Percentiles rank a stretch among this genome's conserved stretches.
phyloP scores from a whole-genome alignment of 1,140 invertebrate genomes.

The Spodoptera litura region DNA sequence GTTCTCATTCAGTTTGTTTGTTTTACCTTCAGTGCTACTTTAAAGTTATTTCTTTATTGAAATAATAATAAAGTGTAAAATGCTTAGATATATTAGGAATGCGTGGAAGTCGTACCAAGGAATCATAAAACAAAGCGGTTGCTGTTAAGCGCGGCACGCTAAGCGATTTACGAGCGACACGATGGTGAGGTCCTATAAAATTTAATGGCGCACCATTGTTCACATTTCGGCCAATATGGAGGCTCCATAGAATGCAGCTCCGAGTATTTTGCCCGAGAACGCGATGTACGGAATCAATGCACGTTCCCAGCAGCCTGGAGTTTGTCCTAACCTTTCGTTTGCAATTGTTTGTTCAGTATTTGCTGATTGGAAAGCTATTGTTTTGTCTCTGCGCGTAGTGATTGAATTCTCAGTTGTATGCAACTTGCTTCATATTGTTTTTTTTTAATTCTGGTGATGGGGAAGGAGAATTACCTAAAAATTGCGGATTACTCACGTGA shows the following conservation, averaged over 20 bases:
- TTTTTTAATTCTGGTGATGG: not conserved
- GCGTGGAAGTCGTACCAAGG: conserved; percentile 1
- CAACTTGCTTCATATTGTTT: not conserved
- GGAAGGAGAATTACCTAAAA: not conserved
- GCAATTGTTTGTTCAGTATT: conserved; percentile 25
- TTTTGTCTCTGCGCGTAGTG: not conserved
- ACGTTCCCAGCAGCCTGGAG: not conserved
- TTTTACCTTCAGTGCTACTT: too few species aligned
- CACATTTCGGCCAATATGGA: conserved; percentile 11
- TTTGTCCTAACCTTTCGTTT: conserved; percentile 25
- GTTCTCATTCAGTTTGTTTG: too few species aligned
- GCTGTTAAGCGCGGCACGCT: conserved; percentile 22
- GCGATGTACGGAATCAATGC: conserved; percentile 10
- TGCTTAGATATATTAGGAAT: not conserved
- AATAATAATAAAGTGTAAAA: not conserved
- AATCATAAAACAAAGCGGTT: conserved; percentile 17
- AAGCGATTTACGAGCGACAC: conserved; percentile 37
- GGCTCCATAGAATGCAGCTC: conserved; percentile 16
- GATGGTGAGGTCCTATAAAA: conserved; percentile 24
- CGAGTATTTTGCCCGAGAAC: not conserved
- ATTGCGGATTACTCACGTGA: too few species aligned
- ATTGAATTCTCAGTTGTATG: not conserved
- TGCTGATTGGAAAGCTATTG: conserved; percentile 22
- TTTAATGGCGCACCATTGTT: conserved; percentile 27
- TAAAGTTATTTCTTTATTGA: not conserved